Evolutionary conservation across 2,797 vertebrate species (phyloP).

Genomic region (Thamnophis elegans): DNA sequence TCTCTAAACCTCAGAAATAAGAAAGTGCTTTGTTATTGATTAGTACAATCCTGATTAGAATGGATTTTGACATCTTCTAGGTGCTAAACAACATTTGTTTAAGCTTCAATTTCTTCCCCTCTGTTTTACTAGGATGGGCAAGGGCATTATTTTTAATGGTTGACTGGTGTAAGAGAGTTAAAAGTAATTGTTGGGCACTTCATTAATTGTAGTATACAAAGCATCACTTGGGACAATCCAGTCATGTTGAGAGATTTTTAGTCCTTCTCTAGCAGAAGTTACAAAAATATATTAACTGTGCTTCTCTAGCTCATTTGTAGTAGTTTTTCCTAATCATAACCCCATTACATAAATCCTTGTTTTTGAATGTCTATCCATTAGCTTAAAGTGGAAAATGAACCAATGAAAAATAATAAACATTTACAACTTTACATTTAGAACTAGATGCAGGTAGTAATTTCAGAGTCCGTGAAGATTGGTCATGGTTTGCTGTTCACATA

Average conservation of each 20-base stretch:
- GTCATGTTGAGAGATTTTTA: not conserved
- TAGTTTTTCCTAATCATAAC: not conserved
- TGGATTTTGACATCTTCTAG: not conserved
- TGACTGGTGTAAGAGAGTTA: not conserved
- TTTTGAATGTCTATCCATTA: not conserved
- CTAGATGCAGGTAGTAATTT: not conserved
- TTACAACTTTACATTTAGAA: not conserved
- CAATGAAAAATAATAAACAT: fast-evolving
- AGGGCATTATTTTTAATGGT: not conserved
- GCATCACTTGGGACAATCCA: not conserved
- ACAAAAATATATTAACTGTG: not conserved
- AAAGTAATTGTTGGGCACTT: not conserved
- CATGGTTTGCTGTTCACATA: not conserved
- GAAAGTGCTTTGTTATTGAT: not conserved
- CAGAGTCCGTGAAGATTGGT: not conserved
- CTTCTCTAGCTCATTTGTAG: not conserved
- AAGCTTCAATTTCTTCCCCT: not conserved
- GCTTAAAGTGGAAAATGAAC: not conserved
- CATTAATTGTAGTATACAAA: not conserved
- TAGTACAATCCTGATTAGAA: not conserved
- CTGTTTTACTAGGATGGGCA: not conserved
- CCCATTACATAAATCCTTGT: not conserved
- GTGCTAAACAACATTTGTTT: not conserved
- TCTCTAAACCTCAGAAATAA: not conserved
- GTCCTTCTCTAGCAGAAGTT: not conserved